phyloP scores from a whole-genome alignment of 2,797 vertebrate species.

The Schizopygopsis pylzovi region DNA sequence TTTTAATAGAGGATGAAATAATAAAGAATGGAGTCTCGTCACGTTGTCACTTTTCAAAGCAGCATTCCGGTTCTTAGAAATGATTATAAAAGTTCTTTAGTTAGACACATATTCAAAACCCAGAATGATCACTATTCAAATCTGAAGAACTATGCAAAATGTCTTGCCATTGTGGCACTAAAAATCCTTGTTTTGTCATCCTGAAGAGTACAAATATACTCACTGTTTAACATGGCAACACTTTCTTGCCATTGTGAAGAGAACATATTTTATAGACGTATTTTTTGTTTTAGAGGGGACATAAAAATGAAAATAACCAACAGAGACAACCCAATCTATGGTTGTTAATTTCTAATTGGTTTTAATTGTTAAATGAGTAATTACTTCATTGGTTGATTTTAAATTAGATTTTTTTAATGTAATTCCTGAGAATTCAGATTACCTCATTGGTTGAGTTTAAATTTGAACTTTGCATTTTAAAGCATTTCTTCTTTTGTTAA shows the following conservation, averaged over 20 bases:
- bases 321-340: background rate
- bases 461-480: background rate
- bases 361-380: background rate
- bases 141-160: background rate
- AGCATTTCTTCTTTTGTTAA: background rate
- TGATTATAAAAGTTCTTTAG: background rate
- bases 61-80: background rate
- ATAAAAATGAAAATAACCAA: background rate
- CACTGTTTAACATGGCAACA: background rate
- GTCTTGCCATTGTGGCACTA: background rate
- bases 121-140: conserved; percentile 4
- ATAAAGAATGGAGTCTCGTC: conserved; percentile 24
- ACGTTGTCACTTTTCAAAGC: conserved; percentile 7
- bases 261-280: background rate
- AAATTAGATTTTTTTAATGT: background rate
- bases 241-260: background rate
- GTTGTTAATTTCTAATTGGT: background rate
- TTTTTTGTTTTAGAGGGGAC: background rate
- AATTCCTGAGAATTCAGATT: background rate
- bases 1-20: conserved; percentile 24
- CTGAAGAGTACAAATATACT: background rate
- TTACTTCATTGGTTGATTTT: background rate
- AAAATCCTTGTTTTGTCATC: background rate
- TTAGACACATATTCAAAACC: background rate
- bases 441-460: background rate